Percentiles rank a stretch among this genome's conserved stretches.
Evolutionary conservation across 2,113 vertebrate genomes (phyloP).

Genomic region (Galemys pyrenaicus): DNA sequence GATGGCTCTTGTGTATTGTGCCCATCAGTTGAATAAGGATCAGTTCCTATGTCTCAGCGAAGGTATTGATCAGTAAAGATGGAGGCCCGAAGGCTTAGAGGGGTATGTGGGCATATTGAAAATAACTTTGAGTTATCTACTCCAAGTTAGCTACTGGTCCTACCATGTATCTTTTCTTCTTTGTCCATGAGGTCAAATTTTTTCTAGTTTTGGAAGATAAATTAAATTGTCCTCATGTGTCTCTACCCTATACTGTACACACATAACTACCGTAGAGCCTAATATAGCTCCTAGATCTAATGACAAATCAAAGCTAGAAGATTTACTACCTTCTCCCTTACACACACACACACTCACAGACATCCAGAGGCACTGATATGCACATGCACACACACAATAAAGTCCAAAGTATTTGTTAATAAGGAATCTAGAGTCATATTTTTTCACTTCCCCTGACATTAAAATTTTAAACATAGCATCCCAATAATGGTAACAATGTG

Average conservation of each 20-base stretch:
- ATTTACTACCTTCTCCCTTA: neutral
- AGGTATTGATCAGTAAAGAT: neutral
- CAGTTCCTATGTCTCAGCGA: neutral
- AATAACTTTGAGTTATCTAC: neutral
- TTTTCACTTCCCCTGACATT: constrained; percentile 6
- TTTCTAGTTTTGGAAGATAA: constrained; percentile 29
- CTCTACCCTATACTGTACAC: neutral
- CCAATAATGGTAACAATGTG: neutral
- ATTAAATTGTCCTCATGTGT: neutral
- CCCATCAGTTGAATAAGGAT: neutral
- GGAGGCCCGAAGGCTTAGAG: neutral
- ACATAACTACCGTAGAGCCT: neutral
- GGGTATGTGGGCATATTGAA: neutral
- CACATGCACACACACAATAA: neutral
- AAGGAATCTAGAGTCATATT: neutral
- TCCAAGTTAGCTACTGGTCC: neutral
- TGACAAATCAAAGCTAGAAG: neutral
- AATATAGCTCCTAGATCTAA: neutral
- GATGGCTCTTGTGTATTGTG: neutral
- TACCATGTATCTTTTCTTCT: neutral
- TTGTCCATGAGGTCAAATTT: neutral
- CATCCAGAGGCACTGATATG: too few relatives aligned
- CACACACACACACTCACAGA: neutral
- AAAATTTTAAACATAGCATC: constrained; percentile 6
- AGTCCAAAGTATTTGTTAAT: neutral